These are phyloP conservation scores for Synanthedon formicaeformis DNA, from an alignment of 2,888 invertebrate species.

Conservation along the genomic window DNA sequence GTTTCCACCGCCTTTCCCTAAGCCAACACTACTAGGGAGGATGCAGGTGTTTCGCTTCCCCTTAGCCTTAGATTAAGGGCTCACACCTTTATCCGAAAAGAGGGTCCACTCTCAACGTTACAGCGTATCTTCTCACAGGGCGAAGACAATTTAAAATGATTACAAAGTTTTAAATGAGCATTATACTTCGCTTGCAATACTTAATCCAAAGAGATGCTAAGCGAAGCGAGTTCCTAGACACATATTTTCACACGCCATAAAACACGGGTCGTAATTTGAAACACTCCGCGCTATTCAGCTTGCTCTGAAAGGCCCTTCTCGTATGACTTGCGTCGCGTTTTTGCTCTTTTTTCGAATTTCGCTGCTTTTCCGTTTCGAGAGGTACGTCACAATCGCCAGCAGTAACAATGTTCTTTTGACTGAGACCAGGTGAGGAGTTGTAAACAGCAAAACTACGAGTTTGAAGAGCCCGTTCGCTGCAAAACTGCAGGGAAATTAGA, in stretches of 20 bases:
- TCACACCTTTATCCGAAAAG: too few relatives aligned
- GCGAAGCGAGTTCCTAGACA: slow-evolving; percentile 4
- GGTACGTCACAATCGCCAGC: slow-evolving; percentile 37
- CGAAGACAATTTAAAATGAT: too few relatives aligned
- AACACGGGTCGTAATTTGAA: slow-evolving; percentile 38
- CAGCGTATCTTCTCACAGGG: too few relatives aligned
- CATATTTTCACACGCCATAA: slow-evolving; percentile 35
- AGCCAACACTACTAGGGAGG: too few relatives aligned
- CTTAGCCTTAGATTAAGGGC: too few relatives aligned
- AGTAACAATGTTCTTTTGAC: slow-evolving; percentile 58
- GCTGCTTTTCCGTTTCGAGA: slow-evolving; percentile 18
- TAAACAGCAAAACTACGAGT: slow-evolving; percentile 15
- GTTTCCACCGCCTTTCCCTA: too few relatives aligned
- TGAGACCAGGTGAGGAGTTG: slow-evolving; percentile 27
- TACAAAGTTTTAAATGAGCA: neutral
- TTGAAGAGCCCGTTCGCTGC: neutral
- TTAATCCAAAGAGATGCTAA: neutral
- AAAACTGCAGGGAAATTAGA: slow-evolving; percentile 38
- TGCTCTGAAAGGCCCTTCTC: slow-evolving; percentile 31
- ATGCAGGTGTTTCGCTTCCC: too few relatives aligned
- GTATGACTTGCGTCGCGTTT: slow-evolving; percentile 19
- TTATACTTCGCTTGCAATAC: neutral
- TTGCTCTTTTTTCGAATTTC: slow-evolving; percentile 24
- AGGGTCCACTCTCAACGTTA: too few relatives aligned
- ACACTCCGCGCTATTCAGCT: slow-evolving; percentile 28